A percentile compares a stretch with the other conserved stretches of the same genome.
These are phyloP conservation scores for Microtus montanus DNA, from an alignment of 2,113 vertebrate genomes.

Conservation along the genomic window DNA sequence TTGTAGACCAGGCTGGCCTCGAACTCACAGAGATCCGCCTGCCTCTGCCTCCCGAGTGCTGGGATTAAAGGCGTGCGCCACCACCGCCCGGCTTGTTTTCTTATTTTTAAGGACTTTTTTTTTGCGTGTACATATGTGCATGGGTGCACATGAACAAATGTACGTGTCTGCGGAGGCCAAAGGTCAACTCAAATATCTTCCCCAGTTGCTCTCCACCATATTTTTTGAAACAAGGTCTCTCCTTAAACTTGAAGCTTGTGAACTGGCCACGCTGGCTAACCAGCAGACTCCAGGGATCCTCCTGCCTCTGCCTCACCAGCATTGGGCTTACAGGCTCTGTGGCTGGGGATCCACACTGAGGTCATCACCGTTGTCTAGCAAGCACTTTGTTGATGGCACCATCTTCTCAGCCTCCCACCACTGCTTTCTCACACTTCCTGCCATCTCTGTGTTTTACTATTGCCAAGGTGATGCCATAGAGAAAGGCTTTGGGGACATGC, in stretches of 20 bases:
- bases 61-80: no score
- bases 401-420: background rate
- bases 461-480: rapidly evolving
- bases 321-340: no score
- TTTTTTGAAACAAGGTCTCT: background rate
- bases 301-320: background rate
- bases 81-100: no score
- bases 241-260: background rate
- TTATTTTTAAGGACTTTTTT: background rate
- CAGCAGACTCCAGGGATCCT: background rate
- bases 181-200: no score
- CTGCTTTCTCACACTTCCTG: background rate
- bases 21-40: no score
- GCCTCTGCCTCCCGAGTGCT: no score
- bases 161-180: background rate
- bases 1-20: no score
- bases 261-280: no score
- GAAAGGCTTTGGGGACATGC: background rate
- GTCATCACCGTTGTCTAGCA: background rate
- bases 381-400: no score
- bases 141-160: no score
- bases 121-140: background rate
- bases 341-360: no score
- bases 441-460: background rate
- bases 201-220: background rate